These are phyloP conservation scores for Sialis fuliginosa DNA, from an alignment of 2,888 invertebrate species.

Conservation along the genomic window DNA sequence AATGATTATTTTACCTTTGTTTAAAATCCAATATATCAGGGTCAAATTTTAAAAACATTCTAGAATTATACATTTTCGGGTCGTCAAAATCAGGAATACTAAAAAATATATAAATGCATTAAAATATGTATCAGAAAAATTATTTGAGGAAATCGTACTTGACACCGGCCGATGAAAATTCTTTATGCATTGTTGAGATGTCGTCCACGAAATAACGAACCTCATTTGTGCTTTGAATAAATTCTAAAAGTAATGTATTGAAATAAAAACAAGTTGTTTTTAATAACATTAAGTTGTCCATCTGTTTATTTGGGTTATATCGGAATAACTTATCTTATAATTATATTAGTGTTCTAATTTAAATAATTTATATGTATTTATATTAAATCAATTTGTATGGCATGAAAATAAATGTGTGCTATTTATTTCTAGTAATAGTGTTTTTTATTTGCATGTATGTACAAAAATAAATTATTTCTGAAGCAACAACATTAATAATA, in stretches of 20 bases:
- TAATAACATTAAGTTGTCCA: not conserved
- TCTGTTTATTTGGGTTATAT: too few species aligned
- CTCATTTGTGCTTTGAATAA: conserved; percentile 52
- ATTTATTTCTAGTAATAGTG: too few species aligned
- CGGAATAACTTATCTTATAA: too few species aligned
- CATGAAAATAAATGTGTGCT: too few species aligned
- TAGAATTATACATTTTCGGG: conserved; percentile 18
- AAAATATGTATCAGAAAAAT: not conserved
- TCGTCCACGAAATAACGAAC: conserved; percentile 49
- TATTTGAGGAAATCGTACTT: conserved; percentile 1
- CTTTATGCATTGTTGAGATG: conserved; percentile 36
- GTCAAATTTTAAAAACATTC: conserved; percentile 37
- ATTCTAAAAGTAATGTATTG: conserved; percentile 33
- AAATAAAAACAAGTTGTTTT: conserved; percentile 8
- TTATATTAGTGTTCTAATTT: too few species aligned
- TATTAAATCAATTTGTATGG: too few species aligned
- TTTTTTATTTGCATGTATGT: too few species aligned
- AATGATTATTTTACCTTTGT: conserved; percentile 32
- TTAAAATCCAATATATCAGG: conserved; percentile 51
- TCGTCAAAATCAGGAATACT: conserved; percentile 9
- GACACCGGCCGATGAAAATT: conserved; percentile 1
- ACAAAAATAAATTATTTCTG: too few species aligned
- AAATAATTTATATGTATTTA: too few species aligned
- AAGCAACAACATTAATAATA: too few species aligned
- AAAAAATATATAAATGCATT: conserved; percentile 2